Conservation (phyloP, 2,797 vertebrate genomes). For the Kryptopterus vitreolus region DNA sequence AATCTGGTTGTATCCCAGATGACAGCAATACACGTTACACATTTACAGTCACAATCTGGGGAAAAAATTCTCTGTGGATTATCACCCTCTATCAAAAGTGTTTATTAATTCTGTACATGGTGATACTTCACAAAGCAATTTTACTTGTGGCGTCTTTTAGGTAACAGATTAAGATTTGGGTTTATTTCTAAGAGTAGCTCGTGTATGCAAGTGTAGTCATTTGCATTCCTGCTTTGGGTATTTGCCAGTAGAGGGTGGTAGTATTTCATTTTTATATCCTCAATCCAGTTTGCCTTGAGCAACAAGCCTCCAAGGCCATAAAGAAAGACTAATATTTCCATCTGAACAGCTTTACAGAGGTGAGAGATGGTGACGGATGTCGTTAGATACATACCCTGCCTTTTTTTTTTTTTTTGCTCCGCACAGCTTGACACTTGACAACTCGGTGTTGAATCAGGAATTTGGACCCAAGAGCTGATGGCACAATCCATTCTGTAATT, state of each 20-base stretch:
- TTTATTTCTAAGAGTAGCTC: slow-evolving; percentile 6
- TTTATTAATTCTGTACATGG: neutral
- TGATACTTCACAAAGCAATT: slow-evolving; percentile 10
- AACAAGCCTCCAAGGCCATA: slow-evolving; percentile 35
- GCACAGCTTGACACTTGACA: slow-evolving; percentile 10
- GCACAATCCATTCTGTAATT: slow-evolving; percentile 12
- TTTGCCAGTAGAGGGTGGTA: slow-evolving; percentile 57
- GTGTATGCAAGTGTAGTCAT: slow-evolving; percentile 21
- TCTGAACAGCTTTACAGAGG: slow-evolving; percentile 6
- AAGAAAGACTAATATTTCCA: slow-evolving; percentile 32
- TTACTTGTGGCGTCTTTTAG: neutral
- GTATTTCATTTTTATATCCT: slow-evolving; percentile 46
- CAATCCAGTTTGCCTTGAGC: slow-evolving; percentile 12
- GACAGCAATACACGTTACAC: neutral
- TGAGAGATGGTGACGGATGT: slow-evolving; percentile 27
- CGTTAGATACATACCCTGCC: slow-evolving; percentile 11
- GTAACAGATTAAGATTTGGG: slow-evolving; percentile 22
- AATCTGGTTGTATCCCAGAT: neutral
- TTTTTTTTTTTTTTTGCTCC: slow-evolving; percentile 34
- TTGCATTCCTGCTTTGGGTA: slow-evolving; percentile 27
- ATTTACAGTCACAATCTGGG: neutral
- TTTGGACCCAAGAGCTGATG: slow-evolving; percentile 20
- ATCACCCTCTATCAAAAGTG: neutral
- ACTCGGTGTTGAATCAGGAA: slow-evolving; percentile 32
- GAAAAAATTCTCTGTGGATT: neutral